phyloP scores from a whole-genome alignment of 2,113 vertebrate genomes.

The Girardinichthys multiradiatus region DNA sequence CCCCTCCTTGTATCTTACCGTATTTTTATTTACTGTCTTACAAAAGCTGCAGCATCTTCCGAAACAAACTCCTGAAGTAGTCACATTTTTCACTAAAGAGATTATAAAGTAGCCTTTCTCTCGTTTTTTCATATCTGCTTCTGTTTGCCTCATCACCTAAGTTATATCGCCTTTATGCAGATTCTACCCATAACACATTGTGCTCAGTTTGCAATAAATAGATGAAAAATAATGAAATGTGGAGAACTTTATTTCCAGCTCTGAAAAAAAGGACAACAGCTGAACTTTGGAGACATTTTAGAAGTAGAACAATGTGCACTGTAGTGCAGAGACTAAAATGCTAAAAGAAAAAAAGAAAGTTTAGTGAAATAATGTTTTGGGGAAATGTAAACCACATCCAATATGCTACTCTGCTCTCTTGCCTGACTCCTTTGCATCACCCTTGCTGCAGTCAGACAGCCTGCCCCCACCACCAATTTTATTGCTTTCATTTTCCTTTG shows the following conservation, averaged over 20 bases:
- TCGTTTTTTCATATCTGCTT: background rate
- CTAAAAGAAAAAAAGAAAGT: background rate
- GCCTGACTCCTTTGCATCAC: conserved; percentile 37
- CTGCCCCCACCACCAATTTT: conserved; percentile 25
- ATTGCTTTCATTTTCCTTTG: conserved; percentile 65
- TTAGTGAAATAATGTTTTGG: background rate
- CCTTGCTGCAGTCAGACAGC: conserved; percentile 18
- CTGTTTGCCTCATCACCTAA: background rate
- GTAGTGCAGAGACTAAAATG: conserved; percentile 13
- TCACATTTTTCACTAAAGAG: background rate
- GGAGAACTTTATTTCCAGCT: background rate
- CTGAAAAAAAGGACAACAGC: background rate
- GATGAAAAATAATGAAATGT: background rate
- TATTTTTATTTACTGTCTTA: conserved; percentile 17
- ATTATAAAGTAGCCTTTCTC: conserved; percentile 4
- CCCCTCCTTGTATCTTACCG: background rate
- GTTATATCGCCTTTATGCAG: conserved; percentile 26
- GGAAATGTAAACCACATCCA: conserved; percentile 33
- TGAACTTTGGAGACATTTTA: conserved; percentile 28
- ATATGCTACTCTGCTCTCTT: conserved; percentile 11
- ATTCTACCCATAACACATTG: conserved; percentile 6
- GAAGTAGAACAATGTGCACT: background rate
- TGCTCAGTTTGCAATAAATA: background rate
- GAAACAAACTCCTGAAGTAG: background rate
- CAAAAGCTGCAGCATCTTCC: background rate